phyloP scores from a whole-genome alignment of 2,797 vertebrate genomes.

The Huso huso region DNA sequence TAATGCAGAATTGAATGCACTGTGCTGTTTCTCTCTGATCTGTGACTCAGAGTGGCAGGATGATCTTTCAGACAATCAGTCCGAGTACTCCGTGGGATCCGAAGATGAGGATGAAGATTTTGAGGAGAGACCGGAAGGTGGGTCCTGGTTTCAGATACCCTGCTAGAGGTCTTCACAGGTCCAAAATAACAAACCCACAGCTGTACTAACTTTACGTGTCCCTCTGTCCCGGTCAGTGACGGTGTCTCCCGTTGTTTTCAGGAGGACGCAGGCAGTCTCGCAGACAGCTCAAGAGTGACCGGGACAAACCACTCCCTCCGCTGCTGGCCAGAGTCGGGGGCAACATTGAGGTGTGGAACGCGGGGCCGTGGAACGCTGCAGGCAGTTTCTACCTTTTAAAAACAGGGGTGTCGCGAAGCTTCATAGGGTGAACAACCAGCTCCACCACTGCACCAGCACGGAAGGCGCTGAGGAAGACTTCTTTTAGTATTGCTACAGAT shows the following conservation, averaged over 20 bases:
- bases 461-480: too few species aligned
- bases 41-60: conserved; percentile 90
- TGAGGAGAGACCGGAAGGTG: conserved; percentile 91
- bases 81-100: conserved; percentile 94
- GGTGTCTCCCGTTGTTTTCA: conserved; percentile 26
- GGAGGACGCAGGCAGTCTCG: conserved; percentile 90
- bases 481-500: too few species aligned
- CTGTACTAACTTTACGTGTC: too few species aligned
- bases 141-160: not conserved
- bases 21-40: conserved; percentile 60
- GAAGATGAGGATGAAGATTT: conserved; percentile 99
- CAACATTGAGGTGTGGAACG: conserved; percentile 79
- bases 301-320: conserved; percentile 91
- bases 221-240: too few species aligned
- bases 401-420: too few species aligned
- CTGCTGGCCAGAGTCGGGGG: conserved; percentile 93
- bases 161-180: too few species aligned
- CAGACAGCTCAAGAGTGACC: conserved; percentile 84
- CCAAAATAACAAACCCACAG: too few species aligned
- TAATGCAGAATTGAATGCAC: conserved; percentile 49
- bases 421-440: too few species aligned
- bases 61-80: conserved; percentile 97
- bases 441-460: too few species aligned
- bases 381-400: not conserved
- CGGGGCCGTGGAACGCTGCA: too few species aligned